Conservation (phyloP, 1,140 invertebrate species). For the Penaeus vannamei region DNA sequence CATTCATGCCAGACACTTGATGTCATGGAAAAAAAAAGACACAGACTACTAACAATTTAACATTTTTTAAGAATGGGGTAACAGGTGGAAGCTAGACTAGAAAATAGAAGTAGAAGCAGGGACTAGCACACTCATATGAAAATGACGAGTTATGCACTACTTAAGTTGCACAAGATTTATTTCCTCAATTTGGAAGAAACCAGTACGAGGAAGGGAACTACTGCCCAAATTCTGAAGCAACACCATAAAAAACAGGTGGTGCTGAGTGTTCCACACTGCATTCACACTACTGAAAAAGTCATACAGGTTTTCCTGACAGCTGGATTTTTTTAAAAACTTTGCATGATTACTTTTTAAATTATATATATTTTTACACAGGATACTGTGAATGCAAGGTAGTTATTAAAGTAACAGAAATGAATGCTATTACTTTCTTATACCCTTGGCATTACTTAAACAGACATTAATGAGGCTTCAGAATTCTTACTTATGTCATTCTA, state of each 20-base stretch:
- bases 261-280: constrained; percentile 11
- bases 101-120: constrained; percentile 54
- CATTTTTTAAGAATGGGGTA: constrained; percentile 33
- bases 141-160: constrained; percentile 42
- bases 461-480: constrained; percentile 45
- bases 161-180: constrained; percentile 41
- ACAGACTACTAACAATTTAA: constrained; percentile 37
- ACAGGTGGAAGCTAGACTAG: constrained; percentile 48
- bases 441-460: too few species aligned
- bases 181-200: constrained; percentile 49
- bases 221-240: constrained; percentile 49
- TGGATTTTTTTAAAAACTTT: too few species aligned
- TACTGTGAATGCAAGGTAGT: too few species aligned
- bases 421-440: too few species aligned
- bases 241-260: constrained; percentile 28
- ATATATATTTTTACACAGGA: too few species aligned
- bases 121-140: constrained; percentile 60
- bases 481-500: constrained; percentile 47
- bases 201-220: constrained; percentile 37
- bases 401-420: too few species aligned
- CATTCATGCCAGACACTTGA: constrained; percentile 52
- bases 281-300: background rate
- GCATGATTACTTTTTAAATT: too few species aligned
- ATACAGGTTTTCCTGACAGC: background rate
- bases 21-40: constrained; percentile 47